These are phyloP conservation scores for Amphimallon solstitiale DNA, from an alignment of 2,888 invertebrate genomes.

Conservation along the genomic window DNA sequence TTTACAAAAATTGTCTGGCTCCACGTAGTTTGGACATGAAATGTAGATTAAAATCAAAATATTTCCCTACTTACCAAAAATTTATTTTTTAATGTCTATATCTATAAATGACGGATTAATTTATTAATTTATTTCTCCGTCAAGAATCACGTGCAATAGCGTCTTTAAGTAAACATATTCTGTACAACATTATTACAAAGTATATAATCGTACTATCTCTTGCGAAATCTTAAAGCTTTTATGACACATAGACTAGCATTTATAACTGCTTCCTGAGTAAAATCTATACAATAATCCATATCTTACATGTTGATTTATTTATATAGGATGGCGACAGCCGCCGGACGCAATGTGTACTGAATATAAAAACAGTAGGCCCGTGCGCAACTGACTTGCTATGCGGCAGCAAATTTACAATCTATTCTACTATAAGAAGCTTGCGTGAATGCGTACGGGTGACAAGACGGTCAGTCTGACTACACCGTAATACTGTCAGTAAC, in stretches of 20 bases:
- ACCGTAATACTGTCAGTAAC: too few species aligned
- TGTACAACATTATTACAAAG: slow-evolving; percentile 25
- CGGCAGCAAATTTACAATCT: slow-evolving; percentile 3
- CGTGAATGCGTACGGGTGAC: neutral
- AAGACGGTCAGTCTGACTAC: neutral
- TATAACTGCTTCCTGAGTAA: slow-evolving; percentile 37
- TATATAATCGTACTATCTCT: neutral
- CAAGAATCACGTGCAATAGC: too few species aligned
- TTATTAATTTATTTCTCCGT: too few species aligned
- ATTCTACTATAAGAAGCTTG: slow-evolving; percentile 1
- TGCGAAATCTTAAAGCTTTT: slow-evolving; percentile 1
- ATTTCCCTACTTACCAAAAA: too few species aligned
- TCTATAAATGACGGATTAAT: too few species aligned
- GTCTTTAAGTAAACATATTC: too few species aligned
- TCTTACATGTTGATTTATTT: slow-evolving; percentile 38
- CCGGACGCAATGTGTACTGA: slow-evolving; percentile 37
- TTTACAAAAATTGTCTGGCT: too few species aligned
- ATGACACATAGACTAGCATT: slow-evolving; percentile 27
- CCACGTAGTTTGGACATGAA: too few species aligned
- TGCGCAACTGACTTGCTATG: slow-evolving; percentile 23
- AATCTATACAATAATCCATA: slow-evolving; percentile 38
- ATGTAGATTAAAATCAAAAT: too few species aligned
- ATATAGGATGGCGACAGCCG: slow-evolving; percentile 39
- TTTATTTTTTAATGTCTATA: too few species aligned
- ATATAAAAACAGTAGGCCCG: slow-evolving; percentile 33